phyloP scores from a whole-genome alignment of 1,140 invertebrate genomes.

The Drosophila pseudoobscura region DNA sequence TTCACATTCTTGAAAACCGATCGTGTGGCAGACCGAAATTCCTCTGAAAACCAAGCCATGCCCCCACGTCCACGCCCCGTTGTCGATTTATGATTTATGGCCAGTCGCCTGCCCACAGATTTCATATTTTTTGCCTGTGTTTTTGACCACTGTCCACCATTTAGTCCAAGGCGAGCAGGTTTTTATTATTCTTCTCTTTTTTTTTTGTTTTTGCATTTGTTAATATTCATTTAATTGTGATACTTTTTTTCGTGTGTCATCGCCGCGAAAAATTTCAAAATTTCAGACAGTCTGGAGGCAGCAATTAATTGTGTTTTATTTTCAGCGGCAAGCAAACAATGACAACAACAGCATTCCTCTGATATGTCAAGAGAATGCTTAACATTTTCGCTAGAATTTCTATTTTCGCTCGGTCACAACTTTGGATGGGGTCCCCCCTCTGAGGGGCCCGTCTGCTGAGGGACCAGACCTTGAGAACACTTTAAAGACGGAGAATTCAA shows the following conservation, averaged over 20 bases:
- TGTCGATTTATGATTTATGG: conserved; percentile 60
- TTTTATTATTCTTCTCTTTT: conserved; percentile 2
- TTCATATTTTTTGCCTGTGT: conserved; percentile 8
- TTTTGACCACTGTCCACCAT: conserved; percentile 40
- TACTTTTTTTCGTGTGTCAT: conserved; percentile 52
- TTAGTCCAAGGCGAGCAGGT: conserved; percentile 68
- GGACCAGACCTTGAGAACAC: conserved; percentile 25
- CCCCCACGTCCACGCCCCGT: conserved; percentile 28
- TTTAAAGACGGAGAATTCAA: background rate
- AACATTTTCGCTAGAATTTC: conserved; percentile 73
- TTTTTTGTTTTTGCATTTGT: background rate
- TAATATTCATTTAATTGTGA: conserved; percentile 22
- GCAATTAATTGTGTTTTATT: background rate
- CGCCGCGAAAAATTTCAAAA: conserved; percentile 25
- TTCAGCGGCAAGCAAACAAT: conserved; percentile 28
- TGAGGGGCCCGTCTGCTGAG: background rate
- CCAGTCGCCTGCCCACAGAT: conserved; percentile 35
- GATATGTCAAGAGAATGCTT: conserved; percentile 73
- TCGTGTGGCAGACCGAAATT: conserved; percentile 62
- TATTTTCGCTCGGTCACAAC: conserved; percentile 48
- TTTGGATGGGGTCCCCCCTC: background rate
- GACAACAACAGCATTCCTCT: conserved; percentile 61
- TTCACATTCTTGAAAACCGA: conserved; percentile 66
- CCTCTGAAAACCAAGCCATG: conserved; percentile 62
- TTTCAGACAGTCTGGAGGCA: conserved; percentile 48